Conservation (phyloP, 53 echinoderm and acorn worm species). For the Apostichopus leukothele region DNA sequence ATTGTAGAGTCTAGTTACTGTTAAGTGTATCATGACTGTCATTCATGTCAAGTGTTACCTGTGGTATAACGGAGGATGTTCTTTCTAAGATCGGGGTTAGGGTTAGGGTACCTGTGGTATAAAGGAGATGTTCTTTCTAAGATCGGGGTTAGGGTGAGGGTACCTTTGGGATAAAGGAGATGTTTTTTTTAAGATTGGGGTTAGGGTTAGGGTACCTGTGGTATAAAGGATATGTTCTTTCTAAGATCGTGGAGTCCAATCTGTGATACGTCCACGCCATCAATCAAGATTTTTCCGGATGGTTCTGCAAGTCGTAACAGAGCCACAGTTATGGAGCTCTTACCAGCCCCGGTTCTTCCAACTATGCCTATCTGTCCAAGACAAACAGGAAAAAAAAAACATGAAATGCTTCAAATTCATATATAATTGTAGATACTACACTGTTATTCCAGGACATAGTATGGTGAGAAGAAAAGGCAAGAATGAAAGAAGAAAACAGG, state of each 20-base stretch:
- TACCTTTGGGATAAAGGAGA: too few species aligned
- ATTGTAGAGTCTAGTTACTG: too few species aligned
- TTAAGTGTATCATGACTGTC: too few species aligned
- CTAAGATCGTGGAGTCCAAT: conserved; percentile 82
- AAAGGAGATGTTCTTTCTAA: conserved; percentile 35
- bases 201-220: too few species aligned
- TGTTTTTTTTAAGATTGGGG: too few species aligned
- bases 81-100: conserved; percentile 54
- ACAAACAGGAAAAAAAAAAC: neutral
- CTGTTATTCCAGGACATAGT: neutral
- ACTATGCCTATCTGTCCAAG: conserved; percentile 81
- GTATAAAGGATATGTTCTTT: too few species aligned
- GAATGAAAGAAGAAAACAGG: neutral
- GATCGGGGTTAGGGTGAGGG: conserved; percentile 35
- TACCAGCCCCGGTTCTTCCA: conserved; percentile 91
- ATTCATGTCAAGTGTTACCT: too few species aligned
- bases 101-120: too few species aligned
- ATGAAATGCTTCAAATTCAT: neutral
- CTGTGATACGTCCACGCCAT: conserved; percentile 64
- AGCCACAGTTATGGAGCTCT: conserved; percentile 83
- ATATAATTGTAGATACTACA: neutral
- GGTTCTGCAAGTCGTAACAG: conserved; percentile 86
- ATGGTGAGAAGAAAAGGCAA: neutral
- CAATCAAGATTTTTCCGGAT: conserved; percentile 70
- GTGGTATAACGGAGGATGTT: too few species aligned